Evolutionary conservation across 2,888 invertebrate genomes (phyloP).

Genomic region (Fragum whitleyi): DNA sequence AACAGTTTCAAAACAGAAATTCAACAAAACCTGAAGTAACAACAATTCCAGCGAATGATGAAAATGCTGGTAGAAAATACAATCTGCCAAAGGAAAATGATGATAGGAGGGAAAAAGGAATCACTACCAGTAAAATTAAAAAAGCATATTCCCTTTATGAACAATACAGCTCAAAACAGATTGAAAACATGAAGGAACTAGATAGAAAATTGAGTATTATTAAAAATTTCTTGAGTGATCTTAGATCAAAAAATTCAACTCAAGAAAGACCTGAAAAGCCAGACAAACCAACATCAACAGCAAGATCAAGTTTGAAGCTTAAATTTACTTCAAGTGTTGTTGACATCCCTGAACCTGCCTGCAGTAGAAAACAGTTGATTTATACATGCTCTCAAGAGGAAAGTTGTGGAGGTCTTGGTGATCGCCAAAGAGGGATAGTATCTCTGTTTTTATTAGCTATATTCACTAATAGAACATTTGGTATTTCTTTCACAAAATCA

Average conservation of each 20-base stretch:
- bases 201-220: no score
- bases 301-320: not conserved
- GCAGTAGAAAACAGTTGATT: not conserved
- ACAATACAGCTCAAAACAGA: no score
- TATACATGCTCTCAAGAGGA: not conserved
- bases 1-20: no score
- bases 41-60: no score
- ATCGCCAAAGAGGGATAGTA: not conserved
- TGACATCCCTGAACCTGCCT: not conserved
- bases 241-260: not conserved
- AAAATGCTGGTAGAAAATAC: no score
- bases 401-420: not conserved
- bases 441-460: conserved; percentile 1
- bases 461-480: not conserved
- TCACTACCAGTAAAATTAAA: no score
- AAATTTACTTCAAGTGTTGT: not conserved
- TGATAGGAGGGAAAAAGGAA: no score
- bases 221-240: no score
- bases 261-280: not conserved
- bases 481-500: conserved; percentile 1
- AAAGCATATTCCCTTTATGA: no score
- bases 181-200: no score
- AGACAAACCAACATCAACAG: not conserved
- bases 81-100: no score
- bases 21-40: no score